Percentiles rank a stretch among this genome's conserved stretches.
Conservation (phyloP, 2,797 vertebrate genomes). For the Gila robusta region DNA sequence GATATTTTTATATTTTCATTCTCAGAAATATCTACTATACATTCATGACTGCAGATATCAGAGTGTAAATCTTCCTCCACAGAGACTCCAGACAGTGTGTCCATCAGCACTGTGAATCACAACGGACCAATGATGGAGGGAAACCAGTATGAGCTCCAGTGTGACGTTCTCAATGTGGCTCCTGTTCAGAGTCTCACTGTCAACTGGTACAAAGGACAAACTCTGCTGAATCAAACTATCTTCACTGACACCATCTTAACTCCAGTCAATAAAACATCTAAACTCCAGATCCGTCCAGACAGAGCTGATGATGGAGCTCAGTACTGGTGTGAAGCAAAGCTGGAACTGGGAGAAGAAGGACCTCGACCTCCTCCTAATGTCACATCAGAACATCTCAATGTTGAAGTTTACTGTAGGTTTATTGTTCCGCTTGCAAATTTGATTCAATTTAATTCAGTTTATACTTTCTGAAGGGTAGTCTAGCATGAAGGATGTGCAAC, state of each 20-base stretch:
- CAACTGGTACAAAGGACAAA: slow-evolving; percentile 61
- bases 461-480: neutral
- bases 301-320: slow-evolving; percentile 60
- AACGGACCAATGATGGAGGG: slow-evolving; percentile 53
- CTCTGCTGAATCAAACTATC: rapidly evolving
- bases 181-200: slow-evolving; percentile 68
- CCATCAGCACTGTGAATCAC: slow-evolving; percentile 42
- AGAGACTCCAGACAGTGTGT: slow-evolving; percentile 72
- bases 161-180: slow-evolving; percentile 67
- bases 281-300: rapidly evolving
- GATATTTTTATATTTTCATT: neutral
- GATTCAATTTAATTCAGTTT: neutral
- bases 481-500: neutral
- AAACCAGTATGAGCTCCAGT: slow-evolving; percentile 48
- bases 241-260: rapidly evolving
- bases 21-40: too few relatives aligned
- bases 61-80: slow-evolving; percentile 41
- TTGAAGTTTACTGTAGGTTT: slow-evolving; percentile 71
- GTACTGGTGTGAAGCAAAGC: slow-evolving; percentile 69
- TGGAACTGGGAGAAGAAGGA: slow-evolving; percentile 56
- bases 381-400: neutral
- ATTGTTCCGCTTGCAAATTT: neutral
- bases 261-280: slow-evolving; percentile 20
- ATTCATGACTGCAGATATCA: neutral
- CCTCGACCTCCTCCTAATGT: neutral